phyloP scores from a whole-genome alignment of 2,113 vertebrate genomes.

The Apeltes quadracus region DNA sequence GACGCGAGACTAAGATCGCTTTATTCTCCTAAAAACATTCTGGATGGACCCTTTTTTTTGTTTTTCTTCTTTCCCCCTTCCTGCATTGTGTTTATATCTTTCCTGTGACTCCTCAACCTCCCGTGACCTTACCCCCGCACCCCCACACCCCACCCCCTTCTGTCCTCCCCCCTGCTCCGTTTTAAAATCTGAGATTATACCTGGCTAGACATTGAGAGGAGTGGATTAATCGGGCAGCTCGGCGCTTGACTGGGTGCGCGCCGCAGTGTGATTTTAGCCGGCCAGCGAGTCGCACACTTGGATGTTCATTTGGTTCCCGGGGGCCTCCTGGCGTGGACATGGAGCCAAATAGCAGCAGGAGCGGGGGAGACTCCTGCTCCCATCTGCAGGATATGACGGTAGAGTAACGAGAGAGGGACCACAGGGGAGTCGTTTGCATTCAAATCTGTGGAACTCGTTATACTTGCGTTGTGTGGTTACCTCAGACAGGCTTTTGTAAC shows the following conservation, averaged over 20 bases:
- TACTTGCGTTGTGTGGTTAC: background rate
- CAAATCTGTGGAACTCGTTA: constrained; percentile 5
- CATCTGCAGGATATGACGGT: constrained; percentile 44
- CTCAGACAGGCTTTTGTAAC: background rate
- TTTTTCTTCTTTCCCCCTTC: constrained; percentile 29
- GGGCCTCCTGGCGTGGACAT: constrained; percentile 36
- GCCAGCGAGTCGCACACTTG: background rate
- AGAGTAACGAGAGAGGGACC: constrained; percentile 26
- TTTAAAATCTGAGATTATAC: constrained; percentile 67
- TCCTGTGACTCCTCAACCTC: constrained; percentile 45
- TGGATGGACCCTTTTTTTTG: constrained; percentile 48
- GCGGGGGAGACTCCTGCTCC: constrained; percentile 25
- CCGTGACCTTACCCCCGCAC: constrained; percentile 20
- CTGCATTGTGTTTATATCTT: constrained; percentile 54
- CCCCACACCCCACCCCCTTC: background rate
- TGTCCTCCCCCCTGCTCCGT: constrained; percentile 17
- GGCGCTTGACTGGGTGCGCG: background rate
- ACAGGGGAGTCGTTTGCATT: background rate
- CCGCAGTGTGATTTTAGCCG: constrained; percentile 13
- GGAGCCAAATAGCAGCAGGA: constrained; percentile 24
- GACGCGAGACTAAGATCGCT: constrained; percentile 71
- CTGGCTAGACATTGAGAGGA: constrained; percentile 72
- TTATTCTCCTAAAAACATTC: constrained; percentile 69
- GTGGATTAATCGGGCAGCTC: constrained; percentile 67
- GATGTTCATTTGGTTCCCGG: constrained; percentile 38